phyloP scores from a whole-genome alignment of 2,113 vertebrate species.

The Martes martes region DNA sequence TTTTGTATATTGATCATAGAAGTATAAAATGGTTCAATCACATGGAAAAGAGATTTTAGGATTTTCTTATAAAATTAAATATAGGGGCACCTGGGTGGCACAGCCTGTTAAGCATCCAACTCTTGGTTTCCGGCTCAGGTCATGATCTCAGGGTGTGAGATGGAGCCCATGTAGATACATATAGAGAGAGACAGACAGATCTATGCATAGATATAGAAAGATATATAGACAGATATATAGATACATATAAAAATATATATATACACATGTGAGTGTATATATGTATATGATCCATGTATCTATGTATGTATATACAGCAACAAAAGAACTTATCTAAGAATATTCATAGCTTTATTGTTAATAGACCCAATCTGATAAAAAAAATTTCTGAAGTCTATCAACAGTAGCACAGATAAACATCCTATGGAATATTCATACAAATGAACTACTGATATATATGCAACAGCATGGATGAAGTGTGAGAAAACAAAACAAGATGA shows the following conservation, averaged over 20 bases:
- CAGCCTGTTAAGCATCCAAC: not conserved
- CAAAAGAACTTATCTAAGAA: not conserved
- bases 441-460: not conserved
- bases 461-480: not conserved
- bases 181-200: no score
- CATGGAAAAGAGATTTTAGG: not conserved
- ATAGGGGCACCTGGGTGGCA: not conserved
- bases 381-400: not conserved
- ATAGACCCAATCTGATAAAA: not conserved
- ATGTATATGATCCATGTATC: not conserved
- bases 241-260: not conserved
- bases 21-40: not conserved
- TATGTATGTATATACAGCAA: not conserved
- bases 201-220: no score
- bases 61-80: not conserved
- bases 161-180: not conserved
- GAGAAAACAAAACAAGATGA: not conserved
- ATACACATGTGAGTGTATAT: not conserved
- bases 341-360: not conserved
- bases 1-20: not conserved
- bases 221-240: no score
- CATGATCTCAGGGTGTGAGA: not conserved
- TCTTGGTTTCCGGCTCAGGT: not conserved
- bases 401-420: not conserved
- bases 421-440: not conserved